Evolutionary conservation across 2,113 vertebrate species (phyloP).

Genomic region (Hyla sarda): DNA sequence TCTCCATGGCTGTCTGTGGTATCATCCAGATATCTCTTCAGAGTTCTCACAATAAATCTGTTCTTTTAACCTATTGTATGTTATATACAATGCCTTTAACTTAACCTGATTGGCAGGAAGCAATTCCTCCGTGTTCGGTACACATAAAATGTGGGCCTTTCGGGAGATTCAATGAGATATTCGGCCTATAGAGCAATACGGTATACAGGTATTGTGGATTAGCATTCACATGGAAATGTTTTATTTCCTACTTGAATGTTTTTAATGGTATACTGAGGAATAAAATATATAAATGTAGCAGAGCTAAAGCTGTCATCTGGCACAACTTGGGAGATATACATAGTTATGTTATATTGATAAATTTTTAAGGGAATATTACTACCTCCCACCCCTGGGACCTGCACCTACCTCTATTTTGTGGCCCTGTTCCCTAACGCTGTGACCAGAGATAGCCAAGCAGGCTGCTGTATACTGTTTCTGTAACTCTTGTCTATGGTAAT

Average conservation of each 20-base stretch:
- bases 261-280: neutral
- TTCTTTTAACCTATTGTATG: conserved; percentile 60
- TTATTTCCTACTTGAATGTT: neutral
- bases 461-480: no score
- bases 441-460: no score
- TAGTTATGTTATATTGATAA: neutral
- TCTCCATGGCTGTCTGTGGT: conserved; percentile 71
- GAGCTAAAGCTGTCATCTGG: neutral
- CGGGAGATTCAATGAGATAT: neutral
- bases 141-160: neutral
- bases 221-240: neutral
- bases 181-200: neutral
- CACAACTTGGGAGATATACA: neutral
- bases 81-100: conserved; percentile 64
- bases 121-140: neutral
- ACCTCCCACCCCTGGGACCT: no score
- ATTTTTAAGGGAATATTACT: neutral
- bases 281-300: neutral
- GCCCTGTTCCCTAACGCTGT: no score
- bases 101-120: conserved; percentile 19
- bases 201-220: neutral
- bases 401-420: no score
- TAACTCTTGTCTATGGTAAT: no score
- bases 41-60: conserved; percentile 67
- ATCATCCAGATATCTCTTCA: conserved; percentile 67